Evolutionary conservation across 2,797 vertebrate species (phyloP).

Genomic region (Hephaestus fuliginosus): DNA sequence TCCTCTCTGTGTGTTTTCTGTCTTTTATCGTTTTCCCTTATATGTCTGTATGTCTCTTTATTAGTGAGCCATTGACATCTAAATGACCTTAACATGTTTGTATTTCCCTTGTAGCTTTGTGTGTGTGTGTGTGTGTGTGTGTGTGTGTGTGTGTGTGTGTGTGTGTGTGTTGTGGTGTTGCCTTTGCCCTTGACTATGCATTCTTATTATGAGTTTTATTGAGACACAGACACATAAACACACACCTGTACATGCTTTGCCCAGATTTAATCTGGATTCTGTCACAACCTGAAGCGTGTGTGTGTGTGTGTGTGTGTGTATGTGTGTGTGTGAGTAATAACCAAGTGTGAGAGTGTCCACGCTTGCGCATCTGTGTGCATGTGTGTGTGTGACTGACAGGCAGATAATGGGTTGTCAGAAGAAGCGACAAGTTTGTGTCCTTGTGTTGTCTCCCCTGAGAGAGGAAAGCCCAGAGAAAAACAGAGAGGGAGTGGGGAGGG

Average conservation of each 20-base stretch:
- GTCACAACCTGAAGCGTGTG: slow-evolving; percentile 64
- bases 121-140: slow-evolving; percentile 14
- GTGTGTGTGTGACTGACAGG: slow-evolving; percentile 83
- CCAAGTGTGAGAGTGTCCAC: slow-evolving; percentile 73
- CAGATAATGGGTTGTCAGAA: slow-evolving; percentile 89
- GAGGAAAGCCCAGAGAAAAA: slow-evolving; percentile 63
- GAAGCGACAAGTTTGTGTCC: slow-evolving; percentile 84
- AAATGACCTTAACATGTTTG: slow-evolving; percentile 43
- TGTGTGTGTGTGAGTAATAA: slow-evolving; percentile 66
- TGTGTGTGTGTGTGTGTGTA: slow-evolving; percentile 63
- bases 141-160: not conserved
- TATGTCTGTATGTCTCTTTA: slow-evolving; percentile 37
- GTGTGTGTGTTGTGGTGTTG: slow-evolving; percentile 6
- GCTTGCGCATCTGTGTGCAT: slow-evolving; percentile 21
- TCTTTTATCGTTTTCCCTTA: slow-evolving; percentile 26
- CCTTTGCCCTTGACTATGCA: slow-evolving; percentile 67
- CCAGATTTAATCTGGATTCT: slow-evolving; percentile 80
- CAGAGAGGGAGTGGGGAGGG: slow-evolving; percentile 45
- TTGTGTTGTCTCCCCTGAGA: slow-evolving; percentile 77
- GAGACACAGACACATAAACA: slow-evolving; percentile 46
- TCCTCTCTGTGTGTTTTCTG: slow-evolving; percentile 1
- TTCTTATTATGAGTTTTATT: slow-evolving; percentile 71
- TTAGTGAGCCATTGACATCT: slow-evolving; percentile 63
- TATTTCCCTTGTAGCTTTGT: slow-evolving; percentile 30
- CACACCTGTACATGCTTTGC: slow-evolving; percentile 59